Percentiles rank a stretch among this genome's conserved stretches.
phyloP scores from a whole-genome alignment of 2,113 vertebrate genomes.

The Toxostoma redivivum region DNA sequence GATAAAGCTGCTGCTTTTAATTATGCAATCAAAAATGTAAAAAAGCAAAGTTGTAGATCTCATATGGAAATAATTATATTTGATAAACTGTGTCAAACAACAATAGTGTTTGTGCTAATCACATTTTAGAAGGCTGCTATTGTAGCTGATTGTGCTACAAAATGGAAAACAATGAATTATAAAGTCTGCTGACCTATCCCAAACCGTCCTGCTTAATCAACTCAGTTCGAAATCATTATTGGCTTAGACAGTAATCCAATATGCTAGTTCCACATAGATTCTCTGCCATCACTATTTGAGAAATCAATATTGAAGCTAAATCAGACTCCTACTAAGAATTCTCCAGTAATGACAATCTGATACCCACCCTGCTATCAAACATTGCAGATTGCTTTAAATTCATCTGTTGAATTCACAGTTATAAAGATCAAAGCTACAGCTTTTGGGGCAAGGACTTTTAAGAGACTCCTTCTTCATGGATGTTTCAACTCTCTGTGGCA shows the following conservation, averaged over 20 bases:
- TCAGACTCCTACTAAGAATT: not conserved
- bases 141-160: not conserved
- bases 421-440: not conserved
- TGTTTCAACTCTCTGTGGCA: not conserved
- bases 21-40: constrained; percentile 29
- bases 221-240: not conserved
- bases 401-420: not conserved
- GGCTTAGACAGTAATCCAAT: not conserved
- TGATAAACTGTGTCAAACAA: constrained; percentile 40
- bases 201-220: not conserved
- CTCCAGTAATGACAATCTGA: not conserved
- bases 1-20: constrained; percentile 58
- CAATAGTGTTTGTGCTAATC: constrained; percentile 34
- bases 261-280: not conserved
- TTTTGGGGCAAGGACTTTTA: not conserved
- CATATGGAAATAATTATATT: constrained; percentile 28
- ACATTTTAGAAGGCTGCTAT: not conserved
- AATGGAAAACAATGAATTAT: not conserved
- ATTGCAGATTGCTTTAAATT: not conserved
- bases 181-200: not conserved
- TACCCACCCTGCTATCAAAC: not conserved
- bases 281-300: not conserved
- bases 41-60: not conserved
- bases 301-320: not conserved
- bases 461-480: not conserved